Percentiles rank a stretch among this genome's conserved stretches.
Evolutionary conservation across 2,888 invertebrate genomes (phyloP).

Genomic region (Megastigmus dorsalis): DNA sequence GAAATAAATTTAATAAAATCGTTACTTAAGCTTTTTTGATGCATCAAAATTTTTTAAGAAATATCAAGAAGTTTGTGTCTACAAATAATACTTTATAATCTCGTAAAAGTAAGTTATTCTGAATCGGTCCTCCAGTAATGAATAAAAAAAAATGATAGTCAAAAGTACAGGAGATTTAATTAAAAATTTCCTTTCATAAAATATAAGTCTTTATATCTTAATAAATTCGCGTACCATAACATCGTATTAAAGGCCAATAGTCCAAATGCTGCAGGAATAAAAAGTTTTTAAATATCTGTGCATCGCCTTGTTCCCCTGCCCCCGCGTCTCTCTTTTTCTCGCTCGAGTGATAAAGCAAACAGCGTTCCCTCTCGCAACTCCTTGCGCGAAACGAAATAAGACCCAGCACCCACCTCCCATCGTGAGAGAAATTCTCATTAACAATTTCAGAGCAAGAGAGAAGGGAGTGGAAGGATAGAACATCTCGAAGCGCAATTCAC

Average conservation of each 20-base stretch:
- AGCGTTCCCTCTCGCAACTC: background rate
- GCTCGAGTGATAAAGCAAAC: background rate
- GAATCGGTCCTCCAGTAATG: too few relatives aligned
- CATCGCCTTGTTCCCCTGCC: background rate
- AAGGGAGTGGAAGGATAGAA: background rate
- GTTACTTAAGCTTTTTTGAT: too few relatives aligned
- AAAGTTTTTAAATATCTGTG: background rate
- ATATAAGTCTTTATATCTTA: background rate
- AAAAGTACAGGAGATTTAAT: background rate
- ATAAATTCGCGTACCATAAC: background rate
- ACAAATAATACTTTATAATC: too few relatives aligned
- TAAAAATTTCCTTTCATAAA: background rate
- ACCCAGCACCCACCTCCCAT: background rate
- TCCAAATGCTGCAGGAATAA: constrained; percentile 1
- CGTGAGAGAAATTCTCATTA: constrained; percentile 19
- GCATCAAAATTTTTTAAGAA: too few relatives aligned
- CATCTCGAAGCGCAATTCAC: constrained; percentile 19
- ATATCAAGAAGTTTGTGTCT: too few relatives aligned
- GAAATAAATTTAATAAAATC: too few relatives aligned
- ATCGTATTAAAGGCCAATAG: constrained; percentile 17
- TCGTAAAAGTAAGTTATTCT: too few relatives aligned
- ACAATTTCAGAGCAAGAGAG: constrained; percentile 13
- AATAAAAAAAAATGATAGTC: too few relatives aligned
- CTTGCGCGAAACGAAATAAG: background rate
- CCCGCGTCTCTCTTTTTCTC: background rate